Evolutionary conservation across 2,888 invertebrate genomes (phyloP).

Genomic region (Osmoderma eremita): DNA sequence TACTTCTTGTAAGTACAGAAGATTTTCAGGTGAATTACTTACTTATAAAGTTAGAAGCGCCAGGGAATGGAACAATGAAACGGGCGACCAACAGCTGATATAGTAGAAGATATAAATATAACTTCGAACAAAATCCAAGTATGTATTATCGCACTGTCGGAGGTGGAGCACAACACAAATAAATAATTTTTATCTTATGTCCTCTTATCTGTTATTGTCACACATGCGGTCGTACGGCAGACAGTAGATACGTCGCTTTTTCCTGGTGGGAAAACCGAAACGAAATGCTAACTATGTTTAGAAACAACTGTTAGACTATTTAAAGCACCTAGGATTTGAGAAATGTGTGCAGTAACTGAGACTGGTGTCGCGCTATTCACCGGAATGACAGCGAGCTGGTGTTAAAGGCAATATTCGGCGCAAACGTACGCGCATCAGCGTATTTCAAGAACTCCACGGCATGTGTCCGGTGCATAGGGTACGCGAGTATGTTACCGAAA

Average conservation of each 20-base stretch:
- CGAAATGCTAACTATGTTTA: slow-evolving; percentile 35
- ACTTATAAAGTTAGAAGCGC: slow-evolving; percentile 32
- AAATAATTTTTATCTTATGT: slow-evolving; percentile 11
- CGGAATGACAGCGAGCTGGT: slow-evolving; percentile 31
- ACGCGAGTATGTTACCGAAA: not conserved
- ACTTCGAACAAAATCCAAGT: slow-evolving; percentile 20
- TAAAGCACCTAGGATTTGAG: slow-evolving; percentile 37
- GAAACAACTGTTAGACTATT: slow-evolving; percentile 35
- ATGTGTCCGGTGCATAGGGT: slow-evolving; percentile 16
- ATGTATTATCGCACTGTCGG: slow-evolving; percentile 13
- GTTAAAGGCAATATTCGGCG: slow-evolving; percentile 37
- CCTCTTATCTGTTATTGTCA: slow-evolving; percentile 27
- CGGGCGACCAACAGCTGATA: slow-evolving; percentile 24
- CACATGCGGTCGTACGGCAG: slow-evolving; percentile 10
- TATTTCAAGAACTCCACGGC: slow-evolving; percentile 33
- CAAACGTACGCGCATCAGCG: slow-evolving; percentile 36
- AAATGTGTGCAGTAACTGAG: slow-evolving; percentile 29
- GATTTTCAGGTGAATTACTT: slow-evolving; percentile 10
- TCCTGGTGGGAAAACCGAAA: slow-evolving; percentile 27
- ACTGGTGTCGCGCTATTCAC: slow-evolving; percentile 31
- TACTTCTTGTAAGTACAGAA: not conserved
- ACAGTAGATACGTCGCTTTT: slow-evolving; percentile 10
- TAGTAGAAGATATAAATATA: not conserved
- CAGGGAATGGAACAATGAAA: slow-evolving; percentile 4
- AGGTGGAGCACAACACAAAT: slow-evolving; percentile 22